Evolutionary conservation across 2,113 vertebrate species (phyloP).

Genomic region (Anguilla japonica): DNA sequence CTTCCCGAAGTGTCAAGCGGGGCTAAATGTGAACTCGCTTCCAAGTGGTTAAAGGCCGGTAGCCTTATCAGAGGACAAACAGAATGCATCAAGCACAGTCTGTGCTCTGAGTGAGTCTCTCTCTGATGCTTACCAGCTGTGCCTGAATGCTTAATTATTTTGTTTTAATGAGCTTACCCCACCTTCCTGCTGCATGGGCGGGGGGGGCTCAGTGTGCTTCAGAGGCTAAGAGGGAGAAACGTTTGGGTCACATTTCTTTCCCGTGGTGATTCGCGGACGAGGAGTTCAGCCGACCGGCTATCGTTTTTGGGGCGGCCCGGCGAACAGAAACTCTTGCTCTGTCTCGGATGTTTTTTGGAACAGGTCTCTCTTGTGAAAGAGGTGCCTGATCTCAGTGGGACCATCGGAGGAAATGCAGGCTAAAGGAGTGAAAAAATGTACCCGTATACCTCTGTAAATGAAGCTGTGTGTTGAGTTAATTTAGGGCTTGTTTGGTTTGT

Average conservation of each 20-base stretch:
- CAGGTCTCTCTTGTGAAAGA: not conserved
- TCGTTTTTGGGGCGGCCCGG: not conserved
- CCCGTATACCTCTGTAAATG: no score
- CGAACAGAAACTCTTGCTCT: not conserved
- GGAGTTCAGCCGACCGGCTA: not conserved
- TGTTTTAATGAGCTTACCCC: slow-evolving; percentile 75
- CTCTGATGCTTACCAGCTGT: slow-evolving; percentile 74
- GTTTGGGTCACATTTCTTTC: slow-evolving; percentile 7
- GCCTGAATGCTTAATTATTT: slow-evolving; percentile 78
- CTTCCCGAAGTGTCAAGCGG: slow-evolving; percentile 63
- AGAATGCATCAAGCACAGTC: slow-evolving; percentile 76
- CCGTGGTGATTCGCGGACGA: not conserved
- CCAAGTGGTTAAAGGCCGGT: slow-evolving; percentile 71
- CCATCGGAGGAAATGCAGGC: not conserved
- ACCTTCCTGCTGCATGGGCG: slow-evolving; percentile 64
- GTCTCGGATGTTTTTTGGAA: not conserved
- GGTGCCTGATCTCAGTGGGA: not conserved
- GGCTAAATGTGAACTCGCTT: slow-evolving; percentile 70
- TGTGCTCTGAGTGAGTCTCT: slow-evolving; percentile 60
- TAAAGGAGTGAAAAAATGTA: not conserved
- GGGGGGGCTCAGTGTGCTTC: slow-evolving; percentile 49
- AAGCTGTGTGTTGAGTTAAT: no score
- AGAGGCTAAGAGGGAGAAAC: slow-evolving; percentile 42
- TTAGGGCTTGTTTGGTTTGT: no score
- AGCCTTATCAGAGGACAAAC: slow-evolving; percentile 76